phyloP scores from a whole-genome alignment of 2,888 invertebrate genomes.

The Arenicola marina region DNA sequence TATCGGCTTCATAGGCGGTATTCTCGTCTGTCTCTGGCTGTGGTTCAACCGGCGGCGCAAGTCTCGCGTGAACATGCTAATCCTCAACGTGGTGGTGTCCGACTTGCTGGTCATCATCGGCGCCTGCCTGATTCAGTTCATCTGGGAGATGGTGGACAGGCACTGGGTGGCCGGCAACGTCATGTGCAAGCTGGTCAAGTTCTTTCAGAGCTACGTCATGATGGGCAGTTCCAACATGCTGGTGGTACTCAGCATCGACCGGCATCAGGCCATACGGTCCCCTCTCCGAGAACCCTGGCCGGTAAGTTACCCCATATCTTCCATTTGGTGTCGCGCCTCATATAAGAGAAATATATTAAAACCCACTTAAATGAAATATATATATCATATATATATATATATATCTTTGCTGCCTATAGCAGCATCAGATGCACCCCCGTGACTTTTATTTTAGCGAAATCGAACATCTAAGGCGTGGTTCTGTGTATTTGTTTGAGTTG shows the following conservation, averaged over 20 bases:
- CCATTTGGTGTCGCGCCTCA: too few relatives aligned
- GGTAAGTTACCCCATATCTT: too few relatives aligned
- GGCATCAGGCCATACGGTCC: conserved; percentile 58
- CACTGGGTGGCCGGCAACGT: conserved; percentile 54
- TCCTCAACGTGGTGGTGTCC: conserved; percentile 56
- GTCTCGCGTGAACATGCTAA: conserved; percentile 54
- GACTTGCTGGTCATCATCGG: conserved; percentile 56
- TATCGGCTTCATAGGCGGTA: conserved; percentile 47
- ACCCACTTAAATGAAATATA: too few relatives aligned
- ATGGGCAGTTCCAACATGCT: conserved; percentile 58
- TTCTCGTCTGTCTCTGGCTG: conserved; percentile 53
- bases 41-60: conserved; percentile 41
- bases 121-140: conserved; percentile 41
- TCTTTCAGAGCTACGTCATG: conserved; percentile 55
- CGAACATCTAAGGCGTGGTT: too few relatives aligned
- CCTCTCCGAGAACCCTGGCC: conserved; percentile 52
- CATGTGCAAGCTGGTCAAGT: conserved; percentile 57
- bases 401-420: too few relatives aligned
- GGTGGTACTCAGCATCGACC: conserved; percentile 58
- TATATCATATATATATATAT: too few relatives aligned
- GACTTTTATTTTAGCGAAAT: too few relatives aligned
- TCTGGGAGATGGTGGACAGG: conserved; percentile 33
- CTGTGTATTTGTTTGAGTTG: too few relatives aligned
- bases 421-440: too few relatives aligned
- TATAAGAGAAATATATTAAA: too few relatives aligned